phyloP scores from a whole-genome alignment of 2,797 vertebrate species.

The Naso thynnoides region DNA sequence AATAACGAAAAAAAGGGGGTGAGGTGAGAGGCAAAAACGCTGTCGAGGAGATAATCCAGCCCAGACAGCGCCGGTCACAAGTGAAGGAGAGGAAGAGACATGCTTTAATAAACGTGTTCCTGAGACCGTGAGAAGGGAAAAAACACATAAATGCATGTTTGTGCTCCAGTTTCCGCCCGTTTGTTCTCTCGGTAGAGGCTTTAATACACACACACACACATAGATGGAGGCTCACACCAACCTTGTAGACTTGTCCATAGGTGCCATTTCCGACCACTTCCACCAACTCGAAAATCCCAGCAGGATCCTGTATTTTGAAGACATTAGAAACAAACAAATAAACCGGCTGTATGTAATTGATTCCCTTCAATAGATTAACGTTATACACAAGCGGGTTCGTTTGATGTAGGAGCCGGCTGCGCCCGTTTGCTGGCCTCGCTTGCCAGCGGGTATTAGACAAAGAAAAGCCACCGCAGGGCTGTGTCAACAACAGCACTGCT shows the following conservation, averaged over 20 bases:
- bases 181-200: slow-evolving; percentile 33
- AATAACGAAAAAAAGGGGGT: slow-evolving; percentile 40
- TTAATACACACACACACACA: slow-evolving; percentile 12
- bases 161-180: slow-evolving; percentile 66
- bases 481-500: slow-evolving; percentile 49
- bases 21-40: slow-evolving; percentile 21
- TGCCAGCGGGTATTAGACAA: slow-evolving; percentile 87
- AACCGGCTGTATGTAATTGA: background rate
- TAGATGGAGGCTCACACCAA: slow-evolving; percentile 79
- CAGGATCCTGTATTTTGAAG: slow-evolving; percentile 88
- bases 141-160: slow-evolving; percentile 63
- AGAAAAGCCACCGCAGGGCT: slow-evolving; percentile 75
- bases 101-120: slow-evolving; percentile 42
- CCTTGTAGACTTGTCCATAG: slow-evolving; percentile 99
- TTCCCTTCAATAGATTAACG: no score
- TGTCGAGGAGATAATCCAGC: slow-evolving; percentile 62
- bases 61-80: slow-evolving; percentile 44
- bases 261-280: slow-evolving; percentile 99
- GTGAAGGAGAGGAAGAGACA: slow-evolving; percentile 23
- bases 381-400: slow-evolving; percentile 38
- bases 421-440: slow-evolving; percentile 78
- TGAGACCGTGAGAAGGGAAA: slow-evolving; percentile 41
- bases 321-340: background rate
- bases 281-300: slow-evolving; percentile 98
- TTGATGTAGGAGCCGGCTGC: slow-evolving; percentile 77